A percentile compares a stretch with the other conserved stretches of the same genome.
Evolutionary conservation across 2,797 vertebrate genomes (phyloP).

Genomic region (Anomalospiza imberbis): DNA sequence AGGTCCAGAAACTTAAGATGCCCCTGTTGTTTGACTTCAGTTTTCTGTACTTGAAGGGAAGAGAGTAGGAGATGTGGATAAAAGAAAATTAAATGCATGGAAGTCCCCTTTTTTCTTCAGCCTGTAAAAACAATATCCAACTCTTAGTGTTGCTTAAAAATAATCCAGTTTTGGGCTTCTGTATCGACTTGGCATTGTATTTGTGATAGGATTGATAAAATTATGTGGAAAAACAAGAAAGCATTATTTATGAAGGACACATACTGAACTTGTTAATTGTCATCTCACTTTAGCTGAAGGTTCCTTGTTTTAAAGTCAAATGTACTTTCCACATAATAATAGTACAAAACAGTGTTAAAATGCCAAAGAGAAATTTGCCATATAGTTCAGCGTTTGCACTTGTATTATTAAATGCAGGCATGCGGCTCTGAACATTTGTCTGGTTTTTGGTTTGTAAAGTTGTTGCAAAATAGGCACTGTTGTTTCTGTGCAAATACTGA

Average conservation of each 20-base stretch:
- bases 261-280: not conserved
- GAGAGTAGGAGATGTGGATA: not conserved
- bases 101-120: not conserved
- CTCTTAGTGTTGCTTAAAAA: not conserved
- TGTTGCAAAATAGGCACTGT: not conserved
- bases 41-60: not conserved
- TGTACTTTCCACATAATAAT: not conserved
- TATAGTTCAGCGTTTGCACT: not conserved
- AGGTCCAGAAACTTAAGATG: not conserved
- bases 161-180: not conserved
- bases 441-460: not conserved
- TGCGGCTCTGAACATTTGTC: not conserved
- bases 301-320: not conserved
- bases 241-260: not conserved
- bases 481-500: not conserved
- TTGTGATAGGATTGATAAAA: not conserved
- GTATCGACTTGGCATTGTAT: not conserved
- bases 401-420: not conserved
- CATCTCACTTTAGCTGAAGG: not conserved
- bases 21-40: not conserved
- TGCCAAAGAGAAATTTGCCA: not conserved
- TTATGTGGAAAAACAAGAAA: not conserved
- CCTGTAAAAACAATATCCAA: not conserved
- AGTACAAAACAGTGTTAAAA: not conserved
- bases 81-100: not conserved